Base-by-base conservation (phyloP, 2,888 invertebrate genomes). In the Crematogaster levior region DNA sequence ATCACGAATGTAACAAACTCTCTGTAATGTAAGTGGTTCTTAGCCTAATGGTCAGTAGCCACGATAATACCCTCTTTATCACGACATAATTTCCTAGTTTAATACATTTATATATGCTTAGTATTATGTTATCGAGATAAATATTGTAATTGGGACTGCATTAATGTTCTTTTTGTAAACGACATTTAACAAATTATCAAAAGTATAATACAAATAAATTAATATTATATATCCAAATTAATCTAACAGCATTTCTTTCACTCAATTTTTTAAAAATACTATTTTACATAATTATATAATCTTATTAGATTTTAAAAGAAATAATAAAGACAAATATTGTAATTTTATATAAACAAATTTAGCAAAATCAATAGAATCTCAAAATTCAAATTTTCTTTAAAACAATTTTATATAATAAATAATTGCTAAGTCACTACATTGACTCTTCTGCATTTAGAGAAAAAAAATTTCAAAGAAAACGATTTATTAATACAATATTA, bases 11-110 rank as follows among this genome's bases (percentile, higher is more conserved):
- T 82, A 84, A 74, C 68, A 56, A 51, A 56, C 56, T 61, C 81
- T 80, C 77, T 43, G 43, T 66, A 60, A 70, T 63, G 61, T 63
- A 84, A 74, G 24, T 63, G 63, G 81, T 72, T 90, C 85, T 91
- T 90, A 90, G 56, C 80, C 48, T 90, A 89, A 91, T 88, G 63
- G 53, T 74, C 81, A 72, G 84, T 82, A 73, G 65, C 81, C 58
- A 80, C 85, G 85, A 85, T 86, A 73, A 37, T 83, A 89, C 84
- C 75, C 82, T 81, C 79, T 90, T 90, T 86, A 77, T 85, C 48
- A 53, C 51, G 58, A 46, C 63, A n/a, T 10, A 21, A 53, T 68
- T 63, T 40, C 48, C 18, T 27, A 51, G 6, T 34, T 73, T 27
- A 3, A 43, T 18, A 61, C 51, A 18, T 66, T 40, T 65, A 9